phyloP scores from a whole-genome alignment of 2,797 vertebrate species.

The Cephalopachus bancanus region DNA sequence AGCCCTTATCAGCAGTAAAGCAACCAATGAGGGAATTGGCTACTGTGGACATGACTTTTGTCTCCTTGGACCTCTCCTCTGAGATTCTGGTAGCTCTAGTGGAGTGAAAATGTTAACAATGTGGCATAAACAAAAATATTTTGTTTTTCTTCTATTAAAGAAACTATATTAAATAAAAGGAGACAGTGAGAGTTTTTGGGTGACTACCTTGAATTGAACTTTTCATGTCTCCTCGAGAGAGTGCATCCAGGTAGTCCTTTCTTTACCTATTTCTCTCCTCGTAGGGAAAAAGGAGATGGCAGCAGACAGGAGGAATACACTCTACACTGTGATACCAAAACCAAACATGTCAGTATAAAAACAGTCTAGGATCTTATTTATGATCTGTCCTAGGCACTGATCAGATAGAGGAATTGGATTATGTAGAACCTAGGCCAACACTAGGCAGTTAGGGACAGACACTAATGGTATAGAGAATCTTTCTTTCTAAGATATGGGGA shows the following conservation, averaged over 20 bases:
- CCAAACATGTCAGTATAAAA: conserved; percentile 2
- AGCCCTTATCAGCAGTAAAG: neutral
- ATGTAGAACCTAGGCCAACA: neutral
- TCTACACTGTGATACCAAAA: neutral
- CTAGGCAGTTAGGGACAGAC: neutral
- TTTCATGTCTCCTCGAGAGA: neutral
- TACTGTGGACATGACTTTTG: neutral
- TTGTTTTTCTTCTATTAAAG: neutral
- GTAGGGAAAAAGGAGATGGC: neutral
- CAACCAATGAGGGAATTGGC: neutral
- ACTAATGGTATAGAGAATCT: neutral
- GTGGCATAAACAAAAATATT: neutral
- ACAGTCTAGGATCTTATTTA: neutral
- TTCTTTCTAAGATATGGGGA: neutral
- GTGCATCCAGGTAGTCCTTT: neutral
- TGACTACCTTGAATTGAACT: neutral
- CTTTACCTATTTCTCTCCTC: neutral
- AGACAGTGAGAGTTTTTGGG: neutral
- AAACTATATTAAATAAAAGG: neutral
- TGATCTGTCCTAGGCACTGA: neutral
- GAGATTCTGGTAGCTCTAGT: neutral
- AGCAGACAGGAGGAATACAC: neutral
- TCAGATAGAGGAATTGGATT: neutral
- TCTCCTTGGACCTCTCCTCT: neutral
- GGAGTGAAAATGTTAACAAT: neutral